These are phyloP conservation scores for Scopus umbretta DNA, from an alignment of 2,113 vertebrate species.

Conservation along the genomic window DNA sequence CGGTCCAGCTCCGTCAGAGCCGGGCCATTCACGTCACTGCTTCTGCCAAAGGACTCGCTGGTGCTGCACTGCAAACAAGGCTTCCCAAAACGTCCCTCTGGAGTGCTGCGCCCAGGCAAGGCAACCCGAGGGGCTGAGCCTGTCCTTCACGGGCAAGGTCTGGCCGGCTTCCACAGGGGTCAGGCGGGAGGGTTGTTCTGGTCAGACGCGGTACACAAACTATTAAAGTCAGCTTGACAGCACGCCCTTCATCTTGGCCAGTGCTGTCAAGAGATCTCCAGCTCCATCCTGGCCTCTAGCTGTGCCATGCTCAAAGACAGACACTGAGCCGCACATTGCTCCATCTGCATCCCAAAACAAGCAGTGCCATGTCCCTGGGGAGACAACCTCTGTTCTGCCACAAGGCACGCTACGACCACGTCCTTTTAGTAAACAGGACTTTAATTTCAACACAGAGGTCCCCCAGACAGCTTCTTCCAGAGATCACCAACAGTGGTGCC, in stretches of 20 bases:
- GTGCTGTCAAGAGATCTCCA: not conserved
- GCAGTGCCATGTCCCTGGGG: not conserved
- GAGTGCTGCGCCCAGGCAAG: not conserved
- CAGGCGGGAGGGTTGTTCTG: not conserved
- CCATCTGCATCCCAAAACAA: not conserved
- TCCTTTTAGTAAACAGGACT: not conserved
- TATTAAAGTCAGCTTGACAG: not conserved
- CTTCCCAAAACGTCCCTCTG: not conserved
- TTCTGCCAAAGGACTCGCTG: not conserved
- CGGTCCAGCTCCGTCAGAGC: fast-evolving
- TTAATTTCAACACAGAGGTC: not conserved
- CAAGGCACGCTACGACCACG: fast-evolving
- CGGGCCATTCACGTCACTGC: not conserved
- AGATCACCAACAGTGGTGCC: not conserved
- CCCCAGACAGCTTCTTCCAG: not conserved
- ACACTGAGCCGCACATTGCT: fast-evolving
- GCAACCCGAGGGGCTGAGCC: not conserved
- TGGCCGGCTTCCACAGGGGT: not conserved
- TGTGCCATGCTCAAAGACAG: not conserved
- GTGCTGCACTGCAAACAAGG: fast-evolving
- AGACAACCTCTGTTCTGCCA: not conserved
- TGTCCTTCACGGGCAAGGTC: not conserved
- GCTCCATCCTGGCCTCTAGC: not conserved
- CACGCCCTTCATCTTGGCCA: not conserved
- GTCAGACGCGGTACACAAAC: not conserved